Evolutionary conservation across 1,140 invertebrate genomes (phyloP).

Genomic region (Marisa cornuarietis): DNA sequence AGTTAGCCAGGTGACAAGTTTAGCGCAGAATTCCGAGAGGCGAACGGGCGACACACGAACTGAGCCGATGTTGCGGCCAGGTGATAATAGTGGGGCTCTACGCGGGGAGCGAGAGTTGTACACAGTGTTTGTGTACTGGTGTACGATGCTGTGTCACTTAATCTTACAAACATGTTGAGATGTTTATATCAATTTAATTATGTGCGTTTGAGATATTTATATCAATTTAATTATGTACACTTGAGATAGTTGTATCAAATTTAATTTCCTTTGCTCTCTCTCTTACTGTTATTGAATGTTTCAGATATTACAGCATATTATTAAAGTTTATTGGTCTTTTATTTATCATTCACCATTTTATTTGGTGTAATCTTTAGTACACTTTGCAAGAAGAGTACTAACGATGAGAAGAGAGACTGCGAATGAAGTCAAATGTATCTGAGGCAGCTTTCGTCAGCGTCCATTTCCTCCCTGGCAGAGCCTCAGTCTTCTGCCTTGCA

Average conservation of each 20-base stretch:
- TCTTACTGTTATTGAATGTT: too few relatives aligned
- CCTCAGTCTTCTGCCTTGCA: constrained; percentile 5
- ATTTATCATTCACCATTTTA: not conserved
- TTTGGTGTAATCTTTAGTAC: too few relatives aligned
- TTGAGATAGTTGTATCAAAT: too few relatives aligned
- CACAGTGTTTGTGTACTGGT: too few relatives aligned
- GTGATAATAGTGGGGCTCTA: constrained; percentile 15
- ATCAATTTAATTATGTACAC: too few relatives aligned
- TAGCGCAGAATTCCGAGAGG: not conserved
- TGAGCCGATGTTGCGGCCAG: constrained; percentile 19
- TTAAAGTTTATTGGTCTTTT: not conserved
- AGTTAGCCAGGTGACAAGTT: not conserved
- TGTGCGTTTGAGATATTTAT: too few relatives aligned
- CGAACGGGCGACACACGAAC: constrained; percentile 14
- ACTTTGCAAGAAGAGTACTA: too few relatives aligned
- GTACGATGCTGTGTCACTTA: too few relatives aligned
- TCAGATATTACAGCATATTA: not conserved
- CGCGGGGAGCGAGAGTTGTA: not conserved
- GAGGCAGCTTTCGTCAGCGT: not conserved
- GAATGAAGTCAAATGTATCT: not conserved
- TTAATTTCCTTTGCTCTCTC: too few relatives aligned
- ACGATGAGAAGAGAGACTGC: not conserved
- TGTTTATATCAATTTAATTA: too few relatives aligned
- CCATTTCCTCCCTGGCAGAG: not conserved
- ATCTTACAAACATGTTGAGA: too few relatives aligned